phyloP scores from a whole-genome alignment of 1,140 invertebrate genomes.

The Neodiprion lecontei region DNA sequence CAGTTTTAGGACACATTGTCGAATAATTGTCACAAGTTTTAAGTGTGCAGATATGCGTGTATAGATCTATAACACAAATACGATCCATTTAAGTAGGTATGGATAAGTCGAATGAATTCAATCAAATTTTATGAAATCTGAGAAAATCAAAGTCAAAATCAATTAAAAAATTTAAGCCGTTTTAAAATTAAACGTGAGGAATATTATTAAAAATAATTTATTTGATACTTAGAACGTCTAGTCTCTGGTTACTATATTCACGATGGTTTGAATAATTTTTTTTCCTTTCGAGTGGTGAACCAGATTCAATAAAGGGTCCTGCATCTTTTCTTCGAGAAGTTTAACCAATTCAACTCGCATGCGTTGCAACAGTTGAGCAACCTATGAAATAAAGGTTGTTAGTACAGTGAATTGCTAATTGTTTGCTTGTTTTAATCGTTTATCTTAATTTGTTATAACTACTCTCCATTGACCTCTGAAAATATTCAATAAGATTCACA shows the following conservation, averaged over 20 bases:
- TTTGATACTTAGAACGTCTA: conserved; percentile 25
- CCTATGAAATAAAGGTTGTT: conserved; percentile 54
- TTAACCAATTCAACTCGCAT: conserved; percentile 76
- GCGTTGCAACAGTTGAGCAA: conserved; percentile 79
- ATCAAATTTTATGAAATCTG: background rate
- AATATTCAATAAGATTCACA: conserved; percentile 25
- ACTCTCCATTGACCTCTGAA: no score
- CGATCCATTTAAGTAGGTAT: background rate
- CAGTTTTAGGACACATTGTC: background rate
- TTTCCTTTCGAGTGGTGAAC: conserved; percentile 77
- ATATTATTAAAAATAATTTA: conserved; percentile 18
- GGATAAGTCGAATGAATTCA: background rate
- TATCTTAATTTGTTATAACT: no score
- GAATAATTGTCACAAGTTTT: background rate
- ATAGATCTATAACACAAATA: background rate
- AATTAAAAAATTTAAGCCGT: no score
- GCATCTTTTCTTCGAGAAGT: conserved; percentile 81
- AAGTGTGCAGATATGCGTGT: background rate
- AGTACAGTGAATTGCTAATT: background rate
- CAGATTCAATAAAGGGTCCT: conserved; percentile 79
- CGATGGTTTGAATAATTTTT: conserved; percentile 81
- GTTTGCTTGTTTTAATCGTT: no score
- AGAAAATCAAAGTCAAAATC: background rate
- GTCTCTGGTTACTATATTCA: conserved; percentile 71
- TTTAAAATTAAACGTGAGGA: background rate